Conservation (phyloP, 2,797 vertebrate species). For the Liasis olivaceus region DNA sequence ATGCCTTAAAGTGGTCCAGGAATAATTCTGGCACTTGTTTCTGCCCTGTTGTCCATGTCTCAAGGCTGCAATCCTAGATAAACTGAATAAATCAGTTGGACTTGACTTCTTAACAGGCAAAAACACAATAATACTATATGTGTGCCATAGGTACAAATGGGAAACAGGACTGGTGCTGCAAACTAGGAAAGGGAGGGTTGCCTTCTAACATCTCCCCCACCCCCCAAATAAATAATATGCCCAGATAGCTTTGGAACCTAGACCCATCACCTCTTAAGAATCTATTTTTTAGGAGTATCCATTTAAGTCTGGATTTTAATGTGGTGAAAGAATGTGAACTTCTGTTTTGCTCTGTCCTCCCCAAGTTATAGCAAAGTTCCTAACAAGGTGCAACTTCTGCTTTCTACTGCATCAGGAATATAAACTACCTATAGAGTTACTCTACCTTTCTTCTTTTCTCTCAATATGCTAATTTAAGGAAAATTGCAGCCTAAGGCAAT, state of each 20-base stretch:
- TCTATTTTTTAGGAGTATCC: neutral
- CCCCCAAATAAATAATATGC: neutral
- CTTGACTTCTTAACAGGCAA: neutral
- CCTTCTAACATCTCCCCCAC: neutral
- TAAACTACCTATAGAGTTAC: constrained; percentile 64
- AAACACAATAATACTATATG: neutral
- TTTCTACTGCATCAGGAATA: constrained; percentile 26
- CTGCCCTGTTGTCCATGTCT: neutral
- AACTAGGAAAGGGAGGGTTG: neutral
- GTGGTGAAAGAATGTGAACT: neutral
- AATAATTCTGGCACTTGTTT: neutral
- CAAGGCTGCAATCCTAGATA: neutral
- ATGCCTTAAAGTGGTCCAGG: neutral
- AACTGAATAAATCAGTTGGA: neutral
- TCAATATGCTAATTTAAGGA: constrained; percentile 67
- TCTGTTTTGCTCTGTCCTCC: neutral
- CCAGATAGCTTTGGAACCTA: neutral
- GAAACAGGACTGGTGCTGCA: neutral
- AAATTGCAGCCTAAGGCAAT: constrained; percentile 66
- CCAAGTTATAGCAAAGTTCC: constrained; percentile 30
- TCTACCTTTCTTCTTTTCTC: constrained; percentile 66
- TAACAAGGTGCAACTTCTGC: neutral
- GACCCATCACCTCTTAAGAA: neutral
- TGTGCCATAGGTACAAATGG: neutral
- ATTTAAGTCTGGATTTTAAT: neutral